These are phyloP conservation scores for Troides aeacus DNA, from an alignment of 2,888 invertebrate genomes.

Conservation along the genomic window DNA sequence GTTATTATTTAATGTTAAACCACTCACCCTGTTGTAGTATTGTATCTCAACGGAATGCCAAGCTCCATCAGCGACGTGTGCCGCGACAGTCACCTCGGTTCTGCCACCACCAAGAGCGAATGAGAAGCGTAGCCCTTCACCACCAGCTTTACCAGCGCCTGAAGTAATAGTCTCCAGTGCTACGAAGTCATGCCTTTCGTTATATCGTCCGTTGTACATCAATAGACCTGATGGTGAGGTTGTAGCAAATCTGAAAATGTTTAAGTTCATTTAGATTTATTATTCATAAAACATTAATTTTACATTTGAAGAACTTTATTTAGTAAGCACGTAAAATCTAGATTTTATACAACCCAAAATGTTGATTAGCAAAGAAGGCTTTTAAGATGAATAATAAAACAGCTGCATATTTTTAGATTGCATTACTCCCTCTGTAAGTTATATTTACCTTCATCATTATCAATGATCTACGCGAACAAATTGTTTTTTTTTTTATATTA, in stretches of 20 bases:
- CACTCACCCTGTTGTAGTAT: constrained; percentile 89
- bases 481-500: no score
- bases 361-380: no score
- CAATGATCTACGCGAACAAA: no score
- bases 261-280: not conserved
- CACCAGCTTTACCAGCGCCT: constrained; percentile 55
- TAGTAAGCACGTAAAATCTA: no score
- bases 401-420: no score
- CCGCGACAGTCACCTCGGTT: constrained; percentile 84
- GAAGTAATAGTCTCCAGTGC: constrained; percentile 90
- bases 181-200: constrained; percentile 96
- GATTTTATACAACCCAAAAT: no score
- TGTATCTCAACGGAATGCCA: constrained; percentile 94
- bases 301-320: no score
- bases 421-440: no score
- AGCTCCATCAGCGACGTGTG: constrained; percentile 90
- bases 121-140: constrained; percentile 87
- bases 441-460: no score
- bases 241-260: constrained; percentile 88
- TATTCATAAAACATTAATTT: no score
- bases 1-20: not conserved
- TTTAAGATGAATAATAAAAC: no score
- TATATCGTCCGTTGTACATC: constrained; percentile 97
- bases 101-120: constrained; percentile 91
- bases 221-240: constrained; percentile 90